A percentile compares a stretch with the other conserved stretches of the same genome.
phyloP scores from a whole-genome alignment of 2,113 vertebrate genomes.

The Notarius lentiginosus region DNA sequence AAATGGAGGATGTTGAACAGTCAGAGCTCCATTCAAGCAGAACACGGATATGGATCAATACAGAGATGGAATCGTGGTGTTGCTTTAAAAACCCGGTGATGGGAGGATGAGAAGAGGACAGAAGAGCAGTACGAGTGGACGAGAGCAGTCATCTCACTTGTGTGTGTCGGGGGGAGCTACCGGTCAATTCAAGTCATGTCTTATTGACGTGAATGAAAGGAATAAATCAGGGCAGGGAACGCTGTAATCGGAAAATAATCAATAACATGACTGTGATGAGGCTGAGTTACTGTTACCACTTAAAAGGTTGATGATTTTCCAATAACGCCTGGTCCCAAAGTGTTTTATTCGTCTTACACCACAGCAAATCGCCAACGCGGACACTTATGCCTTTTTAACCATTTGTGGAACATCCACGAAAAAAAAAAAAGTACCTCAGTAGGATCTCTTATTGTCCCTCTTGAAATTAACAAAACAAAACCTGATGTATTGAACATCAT shows the following conservation, averaged over 20 bases:
- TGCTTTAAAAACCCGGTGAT: constrained; percentile 4
- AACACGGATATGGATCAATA: neutral
- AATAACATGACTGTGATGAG: neutral
- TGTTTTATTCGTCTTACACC: neutral
- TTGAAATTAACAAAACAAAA: neutral
- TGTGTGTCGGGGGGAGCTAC: neutral
- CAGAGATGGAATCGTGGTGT: neutral
- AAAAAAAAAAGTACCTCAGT: neutral
- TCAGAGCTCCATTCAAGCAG: neutral
- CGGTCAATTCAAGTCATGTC: neutral
- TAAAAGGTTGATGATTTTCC: neutral
- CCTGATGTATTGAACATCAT: neutral
- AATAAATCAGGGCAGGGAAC: neutral
- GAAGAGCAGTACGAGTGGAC: neutral
- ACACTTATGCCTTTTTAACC: neutral
- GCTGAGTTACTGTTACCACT: neutral
- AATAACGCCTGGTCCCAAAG: neutral
- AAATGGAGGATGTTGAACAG: neutral
- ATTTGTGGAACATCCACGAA: neutral
- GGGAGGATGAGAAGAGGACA: neutral
- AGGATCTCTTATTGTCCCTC: neutral
- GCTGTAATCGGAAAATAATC: too few relatives aligned
- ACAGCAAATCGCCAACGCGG: neutral
- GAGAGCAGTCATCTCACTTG: neutral
- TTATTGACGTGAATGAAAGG: neutral